Base-by-base conservation (phyloP, 2,113 vertebrate genomes). In the Urocolius indicus region DNA sequence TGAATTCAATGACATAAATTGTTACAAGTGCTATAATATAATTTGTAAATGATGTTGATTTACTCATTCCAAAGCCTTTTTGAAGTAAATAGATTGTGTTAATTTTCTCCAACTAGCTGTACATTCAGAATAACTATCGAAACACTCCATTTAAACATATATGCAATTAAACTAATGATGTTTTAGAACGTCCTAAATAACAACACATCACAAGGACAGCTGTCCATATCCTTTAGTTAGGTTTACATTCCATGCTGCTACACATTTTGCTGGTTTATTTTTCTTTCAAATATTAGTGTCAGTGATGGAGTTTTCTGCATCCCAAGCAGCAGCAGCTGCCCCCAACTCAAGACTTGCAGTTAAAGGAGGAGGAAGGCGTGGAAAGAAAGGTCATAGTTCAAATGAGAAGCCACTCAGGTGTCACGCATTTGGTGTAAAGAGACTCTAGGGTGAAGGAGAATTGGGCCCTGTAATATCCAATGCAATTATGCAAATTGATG, bases 81-180 rank as follows among this genome's bases (percentile, higher is more conserved):
- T n/a, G 90, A 94, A 82, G 84, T 78, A 97, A 96, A 89, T 95
- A 71, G 71, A 95, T 97, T 94, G 81, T 95, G 92, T 91, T 96
- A 86, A 97, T 96, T 95, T 96, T 71, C 95, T 95, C 91, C 94
- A 97, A 84, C 97, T 90, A 96, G 90, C 84, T 94, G 82, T 92
- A 61, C 87, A 95, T 96, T 97, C 90, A 76, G 49, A 74, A 90
- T 54, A 93, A 84, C 87, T 80, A 54, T 54, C 49, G 83, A 89
- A 92, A 93, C 69, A 46, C 77, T 94, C 77, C 48, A 71, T 96
- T 97, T 96, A 84, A 97, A 98, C 93, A 88, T 95, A 97, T 93
- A 90, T 91, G 93, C 94, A 96, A 84, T 87, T 97, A 94, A 93
- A 90, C 92, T 97, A 97, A 97, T 97, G 89, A 96, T 95, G 94